Base-by-base conservation (phyloP, 2,888 invertebrate species). In the Girardia tigrina region DNA sequence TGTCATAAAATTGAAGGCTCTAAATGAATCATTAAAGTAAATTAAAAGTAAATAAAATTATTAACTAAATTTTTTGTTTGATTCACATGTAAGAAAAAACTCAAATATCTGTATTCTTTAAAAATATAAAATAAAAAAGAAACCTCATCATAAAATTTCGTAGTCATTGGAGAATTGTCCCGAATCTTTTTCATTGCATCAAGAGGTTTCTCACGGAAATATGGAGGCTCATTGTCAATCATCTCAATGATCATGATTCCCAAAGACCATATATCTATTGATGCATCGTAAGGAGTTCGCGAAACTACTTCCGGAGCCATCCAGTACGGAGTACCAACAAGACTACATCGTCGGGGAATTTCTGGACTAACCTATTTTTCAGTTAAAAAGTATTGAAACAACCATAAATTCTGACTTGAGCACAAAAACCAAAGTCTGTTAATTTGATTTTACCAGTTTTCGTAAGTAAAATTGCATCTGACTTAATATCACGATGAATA, bases 311-410 rank as follows among this genome's bases (percentile, higher is more conserved):
- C 86, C 20, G 86, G 85, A 12, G 85, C 94, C 94, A 98, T 97
- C 94, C 94, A 94, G 82, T 94, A 94, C 0, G 97, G 97, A 0
- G 97, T 98, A n/a, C 98, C 98, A 8, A 98, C 97, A 73, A 98
- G 86, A 0, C 94, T 94, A 85, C 95, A 94, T 76, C 98, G 88
- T 86, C 94, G 95, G 26, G 94, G 94, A 78, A 95, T 86, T 84
- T 97, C 95, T 86, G 90, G 90, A 90, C 0, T 28, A 23, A 36
- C 16, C 36, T 36, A 16, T 36, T n/a, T n/a, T n/a, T n/a, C n/a
- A n/a, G n/a, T n/a, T n/a, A n/a, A n/a, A n/a, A 36, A 16, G n/a
- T n/a, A n/a, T n/a, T n/a, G n/a, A n/a, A n/a, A n/a, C n/a, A n/a
- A n/a, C n/a, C n/a, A n/a, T n/a, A 73, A 12, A n/a, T n/a, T n/a